Evolutionary conservation across 2,113 vertebrate genomes (phyloP).

Genomic region (Myocastor coypus): DNA sequence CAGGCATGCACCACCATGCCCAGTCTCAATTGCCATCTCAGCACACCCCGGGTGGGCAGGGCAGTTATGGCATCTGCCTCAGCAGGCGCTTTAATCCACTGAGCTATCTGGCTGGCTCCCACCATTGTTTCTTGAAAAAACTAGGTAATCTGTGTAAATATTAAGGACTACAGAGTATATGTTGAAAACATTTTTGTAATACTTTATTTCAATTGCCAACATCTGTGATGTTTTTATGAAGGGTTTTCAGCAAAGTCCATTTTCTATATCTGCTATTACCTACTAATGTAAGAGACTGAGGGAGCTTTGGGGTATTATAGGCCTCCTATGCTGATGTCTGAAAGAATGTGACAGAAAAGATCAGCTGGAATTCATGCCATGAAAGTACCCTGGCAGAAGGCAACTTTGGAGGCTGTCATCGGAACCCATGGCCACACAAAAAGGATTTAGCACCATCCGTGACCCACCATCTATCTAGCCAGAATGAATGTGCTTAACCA

Average conservation of each 20-base stretch:
- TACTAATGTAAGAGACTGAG: not conserved
- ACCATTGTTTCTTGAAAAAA: not conserved
- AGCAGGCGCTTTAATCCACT: too few relatives aligned
- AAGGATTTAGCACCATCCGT: not conserved
- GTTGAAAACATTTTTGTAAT: not conserved
- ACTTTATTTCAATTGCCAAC: not conserved
- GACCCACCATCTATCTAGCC: not conserved
- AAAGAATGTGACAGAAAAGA: not conserved
- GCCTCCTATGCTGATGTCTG: not conserved
- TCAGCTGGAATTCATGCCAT: not conserved
- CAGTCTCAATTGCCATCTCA: too few relatives aligned
- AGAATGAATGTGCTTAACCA: too few relatives aligned
- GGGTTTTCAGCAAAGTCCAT: not conserved
- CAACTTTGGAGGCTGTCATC: not conserved
- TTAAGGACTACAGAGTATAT: not conserved
- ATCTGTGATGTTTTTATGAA: not conserved
- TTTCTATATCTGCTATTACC: not conserved
- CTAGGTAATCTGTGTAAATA: not conserved
- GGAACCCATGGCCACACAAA: not conserved
- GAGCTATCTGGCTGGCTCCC: too few relatives aligned
- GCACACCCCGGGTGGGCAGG: too few relatives aligned
- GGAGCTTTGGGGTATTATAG: not conserved
- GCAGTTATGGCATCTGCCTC: too few relatives aligned
- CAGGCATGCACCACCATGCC: too few relatives aligned
- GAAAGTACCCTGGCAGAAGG: slow-evolving; percentile 3